Evolutionary conservation across 1,140 invertebrate species (phyloP), one percentile per base, ranked within the genome.

Genomic region (Venustaconcha ellipsiformis): DNA sequence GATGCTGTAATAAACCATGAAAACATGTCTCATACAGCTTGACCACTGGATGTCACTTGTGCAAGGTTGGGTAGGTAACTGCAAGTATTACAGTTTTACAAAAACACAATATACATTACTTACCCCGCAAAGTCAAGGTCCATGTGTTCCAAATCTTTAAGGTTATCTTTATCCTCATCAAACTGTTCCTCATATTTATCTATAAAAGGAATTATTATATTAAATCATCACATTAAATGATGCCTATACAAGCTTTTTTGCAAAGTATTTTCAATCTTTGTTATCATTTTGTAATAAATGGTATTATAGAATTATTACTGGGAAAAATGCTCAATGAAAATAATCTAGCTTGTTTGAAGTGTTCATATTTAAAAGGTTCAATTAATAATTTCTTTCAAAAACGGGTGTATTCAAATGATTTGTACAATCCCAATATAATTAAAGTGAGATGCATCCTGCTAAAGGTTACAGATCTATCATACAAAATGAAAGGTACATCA

Each of bases 61-160:
- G 20, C 17, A 73, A 20, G 23, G 58, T n/a, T 64, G n/a, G 56
- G 12, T 23, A 15, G 18, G 20, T 63, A 6, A 59, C 0, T 15
- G 62, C 48, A 23, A 20, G 14, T 37, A 58, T 14, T 17, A 23
- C 4, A 0, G 14, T 72, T 48, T 37, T 66, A 72, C 20, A 18
- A 64, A 72, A 20, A 37, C 14, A 14, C 11, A 6, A 55, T 18
- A 62, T 4, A 66, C 26, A 76, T 57, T 15, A 65, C 76, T 79
- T 81, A 89, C 88, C 84, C 81, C 30, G 88, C 86, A 83, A 89
- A 88, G 69, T 89, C 87, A 26, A 84, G 64, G 65, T 86, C 83
- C 30, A 84, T 65, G 67, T 86, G 67, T 62, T 63, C 83, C 69
- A 85, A 71, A 48, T 82, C 82, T 62, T 72, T 81, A 8, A 83